Evolutionary conservation across 2,113 vertebrate genomes (phyloP).

Genomic region (Equus przewalskii): DNA sequence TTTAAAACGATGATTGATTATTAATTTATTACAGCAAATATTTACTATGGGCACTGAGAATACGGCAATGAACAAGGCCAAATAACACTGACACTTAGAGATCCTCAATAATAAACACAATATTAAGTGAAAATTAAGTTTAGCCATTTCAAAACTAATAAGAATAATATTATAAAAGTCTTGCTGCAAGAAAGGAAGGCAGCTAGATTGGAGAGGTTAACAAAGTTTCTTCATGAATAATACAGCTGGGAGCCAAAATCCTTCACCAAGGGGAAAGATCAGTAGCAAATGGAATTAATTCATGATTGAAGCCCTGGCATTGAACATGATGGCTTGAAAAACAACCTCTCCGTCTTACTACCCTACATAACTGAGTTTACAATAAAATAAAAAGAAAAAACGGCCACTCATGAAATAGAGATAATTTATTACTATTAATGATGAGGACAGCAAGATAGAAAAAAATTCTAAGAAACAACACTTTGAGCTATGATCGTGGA

Average conservation of each 20-base stretch:
- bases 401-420: neutral
- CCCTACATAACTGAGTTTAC: neutral
- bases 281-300: conserved; percentile 8
- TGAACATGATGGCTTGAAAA: neutral
- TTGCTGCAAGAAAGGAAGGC: neutral
- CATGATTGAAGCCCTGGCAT: neutral
- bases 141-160: conserved; percentile 13
- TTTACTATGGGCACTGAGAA: neutral
- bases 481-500: neutral
- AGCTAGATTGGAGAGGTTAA: neutral
- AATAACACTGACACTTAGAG: neutral
- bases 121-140: conserved; percentile 17
- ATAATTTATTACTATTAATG: neutral
- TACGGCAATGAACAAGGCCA: neutral
- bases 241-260: neutral
- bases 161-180: neutral
- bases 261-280: neutral
- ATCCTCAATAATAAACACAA: neutral
- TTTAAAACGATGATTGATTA: neutral
- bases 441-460: neutral
- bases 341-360: neutral
- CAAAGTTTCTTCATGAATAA: conserved; percentile 49
- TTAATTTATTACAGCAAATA: neutral
- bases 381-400: conserved; percentile 6
- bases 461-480: neutral